These are phyloP conservation scores for Yponomeuta malinellus DNA, from an alignment of 2,888 invertebrate genomes.

Conservation along the genomic window DNA sequence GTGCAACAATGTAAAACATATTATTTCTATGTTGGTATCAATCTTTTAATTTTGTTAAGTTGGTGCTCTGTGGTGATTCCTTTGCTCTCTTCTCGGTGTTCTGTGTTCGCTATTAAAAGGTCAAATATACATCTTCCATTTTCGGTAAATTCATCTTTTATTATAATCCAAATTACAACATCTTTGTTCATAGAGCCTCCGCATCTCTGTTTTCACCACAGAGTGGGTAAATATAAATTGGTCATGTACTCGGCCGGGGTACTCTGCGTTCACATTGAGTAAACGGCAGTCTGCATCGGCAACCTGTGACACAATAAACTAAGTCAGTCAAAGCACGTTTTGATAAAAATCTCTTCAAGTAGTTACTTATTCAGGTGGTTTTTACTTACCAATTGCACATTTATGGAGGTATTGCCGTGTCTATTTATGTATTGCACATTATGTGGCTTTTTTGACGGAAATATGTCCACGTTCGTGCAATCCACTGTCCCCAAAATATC, in stretches of 20 bases:
- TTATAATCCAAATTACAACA: no score
- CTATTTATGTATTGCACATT: conserved; percentile 5
- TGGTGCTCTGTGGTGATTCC: no score
- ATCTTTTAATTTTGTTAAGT: no score
- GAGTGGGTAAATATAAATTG: conserved; percentile 8
- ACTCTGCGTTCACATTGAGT: neutral
- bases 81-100: no score
- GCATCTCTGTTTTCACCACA: neutral
- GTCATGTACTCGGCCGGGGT: conserved; percentile 10
- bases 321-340: neutral
- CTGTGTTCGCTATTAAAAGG: no score
- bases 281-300: neutral
- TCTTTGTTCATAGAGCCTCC: neutral
- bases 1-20: no score
- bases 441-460: conserved; percentile 6
- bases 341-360: neutral
- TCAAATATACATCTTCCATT: no score
- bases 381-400: conserved; percentile 11
- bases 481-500: conserved; percentile 13
- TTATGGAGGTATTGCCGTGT: neutral
- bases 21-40: no score
- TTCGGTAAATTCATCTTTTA: no score
- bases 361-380: neutral
- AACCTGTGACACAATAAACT: neutral
- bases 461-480: conserved; percentile 11